Conservation (phyloP, 1,140 invertebrate species). For the Neodiprion pinetum region DNA sequence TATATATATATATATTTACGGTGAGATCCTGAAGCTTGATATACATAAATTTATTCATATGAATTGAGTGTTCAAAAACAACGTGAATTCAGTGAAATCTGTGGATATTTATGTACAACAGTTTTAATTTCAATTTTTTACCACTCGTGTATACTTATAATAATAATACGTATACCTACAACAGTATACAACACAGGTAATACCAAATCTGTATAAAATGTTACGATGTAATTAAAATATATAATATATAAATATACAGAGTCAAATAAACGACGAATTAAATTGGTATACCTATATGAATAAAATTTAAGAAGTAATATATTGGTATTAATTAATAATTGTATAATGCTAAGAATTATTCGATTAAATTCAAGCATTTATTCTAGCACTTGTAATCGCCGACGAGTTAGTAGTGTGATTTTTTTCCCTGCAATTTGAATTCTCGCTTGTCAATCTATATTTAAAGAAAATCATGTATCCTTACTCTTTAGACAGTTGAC, state of each 20-base stretch:
- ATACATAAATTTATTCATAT: too few species aligned
- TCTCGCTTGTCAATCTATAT: too few species aligned
- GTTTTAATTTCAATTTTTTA: neutral
- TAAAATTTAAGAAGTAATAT: neutral
- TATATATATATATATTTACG: too few species aligned
- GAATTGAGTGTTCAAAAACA: too few species aligned
- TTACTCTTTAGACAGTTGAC: too few species aligned
- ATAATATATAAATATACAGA: neutral
- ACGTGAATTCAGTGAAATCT: neutral
- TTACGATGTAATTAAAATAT: constrained; percentile 4
- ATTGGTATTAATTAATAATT: too few species aligned
- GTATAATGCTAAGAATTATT: too few species aligned
- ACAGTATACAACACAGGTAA: neutral
- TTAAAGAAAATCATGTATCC: too few species aligned
- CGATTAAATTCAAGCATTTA: neutral
- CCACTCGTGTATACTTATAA: neutral
- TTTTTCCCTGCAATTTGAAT: neutral
- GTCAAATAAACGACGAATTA: neutral
- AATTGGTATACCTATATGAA: neutral
- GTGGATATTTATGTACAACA: neutral
- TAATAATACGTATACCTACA: neutral
- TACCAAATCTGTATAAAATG: constrained; percentile 4
- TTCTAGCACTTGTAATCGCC: neutral
- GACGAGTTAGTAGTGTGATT: neutral
- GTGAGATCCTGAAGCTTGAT: too few species aligned